Conservation (phyloP, 53 echinoderm and acorn worm genomes). For the Antedon mediterranea region DNA sequence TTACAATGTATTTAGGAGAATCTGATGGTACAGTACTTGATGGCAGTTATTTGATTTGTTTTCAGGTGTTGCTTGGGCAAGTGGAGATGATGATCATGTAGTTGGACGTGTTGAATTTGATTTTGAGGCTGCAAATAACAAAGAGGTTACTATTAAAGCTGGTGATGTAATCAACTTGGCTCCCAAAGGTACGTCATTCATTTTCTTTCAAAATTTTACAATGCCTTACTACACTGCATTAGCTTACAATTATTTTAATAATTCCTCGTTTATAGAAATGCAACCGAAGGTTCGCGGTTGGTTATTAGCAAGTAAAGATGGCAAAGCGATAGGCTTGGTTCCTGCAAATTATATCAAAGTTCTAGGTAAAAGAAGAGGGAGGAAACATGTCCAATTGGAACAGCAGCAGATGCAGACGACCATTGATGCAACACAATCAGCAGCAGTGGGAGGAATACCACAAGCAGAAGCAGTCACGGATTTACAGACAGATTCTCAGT, state of each 20-base stretch:
- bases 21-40: too few relatives aligned
- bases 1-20: too few relatives aligned
- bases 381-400: conserved; percentile 16
- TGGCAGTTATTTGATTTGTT: too few relatives aligned
- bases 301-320: conserved; percentile 50
- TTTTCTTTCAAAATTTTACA: too few relatives aligned
- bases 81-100: conserved; percentile 86
- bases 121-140: conserved; percentile 49
- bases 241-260: too few relatives aligned
- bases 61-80: conserved; percentile 64
- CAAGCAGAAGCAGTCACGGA: neutral
- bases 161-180: conserved; percentile 68
- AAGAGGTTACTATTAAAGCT: conserved; percentile 67
- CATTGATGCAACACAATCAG: neutral
- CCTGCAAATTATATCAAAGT: conserved; percentile 93
- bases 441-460: neutral
- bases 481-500: neutral
- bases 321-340: conserved; percentile 50
- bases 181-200: conserved; percentile 65
- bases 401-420: conserved; percentile 6
- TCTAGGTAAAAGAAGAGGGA: conserved; percentile 65
- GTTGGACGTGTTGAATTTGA: conserved; percentile 89
- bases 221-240: neutral
- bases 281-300: conserved; percentile 81
- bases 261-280: conserved; percentile 32